Base-by-base conservation (phyloP, 2,888 invertebrate species). In the Phorcus lineatus region DNA sequence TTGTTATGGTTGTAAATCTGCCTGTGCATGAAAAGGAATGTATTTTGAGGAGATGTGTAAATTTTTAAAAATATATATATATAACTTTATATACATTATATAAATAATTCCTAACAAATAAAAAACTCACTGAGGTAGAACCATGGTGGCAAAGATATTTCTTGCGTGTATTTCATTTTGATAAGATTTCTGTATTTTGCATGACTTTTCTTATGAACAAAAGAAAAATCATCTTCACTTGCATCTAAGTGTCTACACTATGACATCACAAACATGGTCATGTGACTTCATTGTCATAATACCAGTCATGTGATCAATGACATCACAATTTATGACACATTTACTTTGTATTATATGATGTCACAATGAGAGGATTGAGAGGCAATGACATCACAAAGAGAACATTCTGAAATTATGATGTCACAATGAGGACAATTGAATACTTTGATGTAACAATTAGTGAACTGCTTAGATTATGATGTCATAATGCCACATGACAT, bases 71-170 rank as follows among this genome's bases (percentile, higher is more conserved):
- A n/a, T n/a, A n/a, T n/a, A n/a, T n/a, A n/a, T n/a, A n/a, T n/a
- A n/a, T n/a, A n/a, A n/a, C n/a, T n/a, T n/a, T n/a, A n/a, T n/a
- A n/a, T n/a, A n/a, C n/a, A n/a, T n/a, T n/a, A n/a, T n/a, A n/a
- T n/a, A n/a, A n/a, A n/a, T n/a, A n/a, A n/a, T n/a, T n/a, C n/a
- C n/a, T n/a, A n/a, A n/a, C n/a, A n/a, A n/a, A n/a, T n/a, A n/a
- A n/a, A n/a, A n/a, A n/a, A 47, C 77, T 57, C 57, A 77, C 77
- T 55, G 11, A 77, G 31, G n/a, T 77, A 77, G 52, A 77, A 24
- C 77, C 77, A 77, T 57, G 77, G 77, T 11, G 57, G 6, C 53
- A 24, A 77, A n/a, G 17, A 28, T 28, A 77, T 77, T 77, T 77
- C 19, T 31, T 55, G 28, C n/a, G 17, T 22, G 54, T 31, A 54